phyloP scores from a whole-genome alignment of 2,797 vertebrate species.

The Sebastes paucispinis region DNA sequence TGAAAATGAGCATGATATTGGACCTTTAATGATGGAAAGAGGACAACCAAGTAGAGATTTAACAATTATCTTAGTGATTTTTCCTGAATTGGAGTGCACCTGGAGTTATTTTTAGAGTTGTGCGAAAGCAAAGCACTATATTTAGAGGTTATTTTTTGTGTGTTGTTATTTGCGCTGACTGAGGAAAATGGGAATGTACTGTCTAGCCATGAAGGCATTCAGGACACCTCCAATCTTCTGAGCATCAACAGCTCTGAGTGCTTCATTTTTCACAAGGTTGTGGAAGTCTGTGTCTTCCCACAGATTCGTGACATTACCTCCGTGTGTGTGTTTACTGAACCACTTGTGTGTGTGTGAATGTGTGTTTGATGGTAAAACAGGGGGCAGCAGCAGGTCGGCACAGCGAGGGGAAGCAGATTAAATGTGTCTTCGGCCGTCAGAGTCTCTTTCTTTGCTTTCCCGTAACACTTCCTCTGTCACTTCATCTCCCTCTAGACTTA shows the following conservation, averaged over 20 bases:
- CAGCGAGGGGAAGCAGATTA: constrained; percentile 27
- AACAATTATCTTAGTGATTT: neutral
- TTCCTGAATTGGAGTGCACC: neutral
- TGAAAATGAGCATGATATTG: too few species aligned
- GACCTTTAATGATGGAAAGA: neutral
- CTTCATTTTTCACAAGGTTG: neutral
- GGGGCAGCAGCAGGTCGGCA: constrained; percentile 37
- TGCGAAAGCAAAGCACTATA: neutral
- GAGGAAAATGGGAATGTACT: neutral
- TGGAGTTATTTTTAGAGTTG: neutral
- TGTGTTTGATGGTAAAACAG: constrained; percentile 20
- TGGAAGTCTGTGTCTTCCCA: constrained; percentile 1
- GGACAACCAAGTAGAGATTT: neutral
- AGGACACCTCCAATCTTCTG: neutral
- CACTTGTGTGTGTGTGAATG: neutral
- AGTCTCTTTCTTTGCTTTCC: constrained; percentile 6
- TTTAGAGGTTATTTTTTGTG: neutral
- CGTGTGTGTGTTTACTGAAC: constrained; percentile 8
- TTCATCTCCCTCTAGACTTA: neutral
- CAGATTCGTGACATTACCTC: constrained; percentile 12
- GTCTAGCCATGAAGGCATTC: neutral
- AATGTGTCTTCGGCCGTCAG: constrained; percentile 20
- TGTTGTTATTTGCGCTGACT: neutral
- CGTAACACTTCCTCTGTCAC: constrained; percentile 1
- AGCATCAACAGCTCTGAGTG: neutral